Conservation (phyloP, 2,797 vertebrate genomes). For the Schizothorax lantsangensis region DNA sequence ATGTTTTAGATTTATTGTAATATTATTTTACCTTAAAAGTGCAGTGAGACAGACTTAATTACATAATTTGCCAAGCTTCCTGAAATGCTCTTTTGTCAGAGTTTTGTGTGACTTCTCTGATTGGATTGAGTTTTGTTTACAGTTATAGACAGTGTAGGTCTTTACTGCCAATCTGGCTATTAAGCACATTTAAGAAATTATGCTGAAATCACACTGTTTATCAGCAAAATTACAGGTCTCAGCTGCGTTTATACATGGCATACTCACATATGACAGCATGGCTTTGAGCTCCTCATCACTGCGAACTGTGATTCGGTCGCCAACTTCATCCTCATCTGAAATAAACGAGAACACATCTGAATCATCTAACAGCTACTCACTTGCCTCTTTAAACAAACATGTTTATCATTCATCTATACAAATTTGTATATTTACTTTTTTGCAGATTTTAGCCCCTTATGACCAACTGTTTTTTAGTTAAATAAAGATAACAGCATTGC, state of each 20-base stretch:
- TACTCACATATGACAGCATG: constrained; percentile 96
- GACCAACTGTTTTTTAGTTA: background rate
- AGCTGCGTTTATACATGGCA: background rate
- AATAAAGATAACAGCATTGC: background rate
- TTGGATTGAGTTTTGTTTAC: background rate
- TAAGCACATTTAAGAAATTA: background rate
- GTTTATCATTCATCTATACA: background rate
- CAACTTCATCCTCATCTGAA: constrained; percentile 97
- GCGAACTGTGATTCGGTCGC: constrained; percentile 95
- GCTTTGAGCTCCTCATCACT: constrained; percentile 98
- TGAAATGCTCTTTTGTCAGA: background rate
- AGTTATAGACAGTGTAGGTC: background rate
- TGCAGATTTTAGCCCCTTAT: background rate
- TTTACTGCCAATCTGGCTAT: background rate
- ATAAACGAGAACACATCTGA: constrained; percentile 24
- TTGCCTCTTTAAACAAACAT: background rate
- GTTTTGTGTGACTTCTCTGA: background rate
- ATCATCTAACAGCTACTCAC: background rate
- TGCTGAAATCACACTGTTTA: background rate
- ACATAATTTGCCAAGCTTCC: background rate
- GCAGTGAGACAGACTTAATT: background rate
- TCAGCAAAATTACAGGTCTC: background rate
- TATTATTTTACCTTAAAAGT: background rate
- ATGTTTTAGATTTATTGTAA: too few species aligned
- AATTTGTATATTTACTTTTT: background rate